Evolutionary conservation across 1,140 invertebrate species (phyloP), one percentile per base, ranked within the genome.

Genomic region (Chironomus striatipennis): DNA sequence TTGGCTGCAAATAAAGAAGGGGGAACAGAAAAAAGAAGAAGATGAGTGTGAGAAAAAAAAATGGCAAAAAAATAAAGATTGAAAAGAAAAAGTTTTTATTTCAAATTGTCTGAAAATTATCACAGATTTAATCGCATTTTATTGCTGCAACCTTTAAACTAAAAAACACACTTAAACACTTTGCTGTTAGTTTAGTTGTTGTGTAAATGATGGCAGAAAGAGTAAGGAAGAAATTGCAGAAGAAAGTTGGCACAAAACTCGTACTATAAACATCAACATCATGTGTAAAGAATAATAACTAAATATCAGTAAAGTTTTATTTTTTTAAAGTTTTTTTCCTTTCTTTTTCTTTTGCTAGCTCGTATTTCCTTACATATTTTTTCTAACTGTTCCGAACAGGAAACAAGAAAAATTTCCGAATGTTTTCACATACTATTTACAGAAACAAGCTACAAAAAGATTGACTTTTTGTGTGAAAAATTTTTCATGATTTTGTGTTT

Each of bases 341-440:
- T n/a, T n/a, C n/a, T n/a, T n/a, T n/a, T n/a, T n/a, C n/a, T n/a
- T n/a, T n/a, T n/a, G n/a, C n/a, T n/a, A n/a, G 24, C 24, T 34
- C 24, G 24, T 34, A 34, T 20, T 67, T 67, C 12, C 18, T 10
- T 7, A 57, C 47, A 57, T n/a, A 15, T 57, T 57, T 57, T 57
- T 57, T 57, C 47, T 57, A 57, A 57, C 65, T 70, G 4, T 21
- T 70, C 20, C 65, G 65, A 18, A 21, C 17, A 70, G 65, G 65
- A 70, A 70, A 18, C 65, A 70, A 70, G 65, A 18, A 18, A 70
- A 70, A 70, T 70, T 70, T 70, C 65, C 65, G 65, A 70, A 20
- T 70, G 65, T 70, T 70, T 70, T 70, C 65, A 70, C 20, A 70
- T 70, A 17, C 20, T 70, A 70, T 70, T 70, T 70, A 21, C 65